Conservation (phyloP, 2,113 vertebrate genomes). For the Colius striatus region DNA sequence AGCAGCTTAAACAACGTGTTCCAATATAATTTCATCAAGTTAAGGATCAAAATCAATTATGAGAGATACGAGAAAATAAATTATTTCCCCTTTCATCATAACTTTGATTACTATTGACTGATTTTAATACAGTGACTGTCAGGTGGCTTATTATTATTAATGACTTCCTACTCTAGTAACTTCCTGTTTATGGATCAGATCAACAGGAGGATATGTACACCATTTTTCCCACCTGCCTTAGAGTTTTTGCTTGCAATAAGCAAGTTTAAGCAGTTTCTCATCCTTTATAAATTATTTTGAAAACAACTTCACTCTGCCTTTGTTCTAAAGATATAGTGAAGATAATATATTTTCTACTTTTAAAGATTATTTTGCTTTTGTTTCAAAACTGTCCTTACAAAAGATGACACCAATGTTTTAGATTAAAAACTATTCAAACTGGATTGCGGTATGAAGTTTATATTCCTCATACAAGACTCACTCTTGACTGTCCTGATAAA, state of each 20-base stretch:
- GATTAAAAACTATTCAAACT: neutral
- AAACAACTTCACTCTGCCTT: neutral
- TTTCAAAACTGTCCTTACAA: neutral
- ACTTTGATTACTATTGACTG: neutral
- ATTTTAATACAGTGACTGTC: constrained; percentile 24
- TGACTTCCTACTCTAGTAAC: neutral
- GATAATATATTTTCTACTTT: neutral
- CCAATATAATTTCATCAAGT: constrained; percentile 57
- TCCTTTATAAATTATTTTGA: neutral
- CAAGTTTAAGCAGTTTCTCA: constrained; percentile 13
- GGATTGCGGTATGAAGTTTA: neutral
- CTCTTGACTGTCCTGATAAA: neutral
- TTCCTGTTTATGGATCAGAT: neutral
- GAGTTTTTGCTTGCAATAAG: neutral
- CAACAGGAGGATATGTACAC: neutral
- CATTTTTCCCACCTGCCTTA: neutral
- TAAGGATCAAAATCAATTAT: constrained; percentile 66
- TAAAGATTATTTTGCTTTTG: neutral
- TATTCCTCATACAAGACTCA: neutral
- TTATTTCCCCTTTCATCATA: constrained; percentile 53
- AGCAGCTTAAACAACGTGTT: constrained; percentile 58
- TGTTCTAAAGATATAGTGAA: neutral
- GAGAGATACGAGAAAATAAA: constrained; percentile 43
- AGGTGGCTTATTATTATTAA: neutral
- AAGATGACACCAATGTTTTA: neutral